These are phyloP conservation scores for Dicranocentrus wangi DNA, from an alignment of 2,888 invertebrate genomes.

Conservation along the genomic window DNA sequence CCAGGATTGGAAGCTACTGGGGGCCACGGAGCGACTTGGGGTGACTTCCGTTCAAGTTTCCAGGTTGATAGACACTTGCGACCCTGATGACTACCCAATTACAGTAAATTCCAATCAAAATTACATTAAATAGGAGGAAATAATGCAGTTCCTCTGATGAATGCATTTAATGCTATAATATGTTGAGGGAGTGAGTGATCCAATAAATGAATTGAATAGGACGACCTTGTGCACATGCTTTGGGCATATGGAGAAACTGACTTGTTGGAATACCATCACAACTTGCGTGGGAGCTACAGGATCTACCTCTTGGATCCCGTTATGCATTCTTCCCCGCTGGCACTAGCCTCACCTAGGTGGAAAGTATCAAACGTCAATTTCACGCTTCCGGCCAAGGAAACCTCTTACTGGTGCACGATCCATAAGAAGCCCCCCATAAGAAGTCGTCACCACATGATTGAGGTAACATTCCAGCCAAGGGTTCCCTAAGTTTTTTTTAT, in stretches of 20 bases:
- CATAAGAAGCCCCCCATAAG: slow-evolving; percentile 47
- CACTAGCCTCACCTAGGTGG: slow-evolving; percentile 25
- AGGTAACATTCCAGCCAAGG: too few relatives aligned
- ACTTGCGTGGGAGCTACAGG: slow-evolving; percentile 34
- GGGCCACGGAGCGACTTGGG: neutral
- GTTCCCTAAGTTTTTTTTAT: neutral
- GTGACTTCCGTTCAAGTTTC: slow-evolving; percentile 1
- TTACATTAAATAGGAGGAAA: neutral
- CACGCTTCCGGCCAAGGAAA: slow-evolving; percentile 29
- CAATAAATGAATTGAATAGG: slow-evolving; percentile 8
- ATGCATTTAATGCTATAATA: neutral
- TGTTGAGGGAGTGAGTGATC: too few relatives aligned
- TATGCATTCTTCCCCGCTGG: slow-evolving; percentile 17
- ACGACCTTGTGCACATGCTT: slow-evolving; percentile 1
- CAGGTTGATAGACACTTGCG: slow-evolving; percentile 29
- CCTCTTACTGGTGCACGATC: slow-evolving; percentile 55
- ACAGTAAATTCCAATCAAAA: slow-evolving; percentile 28
- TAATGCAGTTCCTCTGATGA: too few relatives aligned
- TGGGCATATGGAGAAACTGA: slow-evolving; percentile 28
- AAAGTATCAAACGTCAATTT: slow-evolving; percentile 16
- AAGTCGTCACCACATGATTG: slow-evolving; percentile 42
- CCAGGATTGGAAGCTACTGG: slow-evolving; percentile 11
- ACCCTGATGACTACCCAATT: slow-evolving; percentile 13
- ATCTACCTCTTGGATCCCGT: slow-evolving; percentile 49
- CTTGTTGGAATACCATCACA: slow-evolving; percentile 19